phyloP scores from a whole-genome alignment of 2,113 vertebrate genomes.

The Pavo muticus region DNA sequence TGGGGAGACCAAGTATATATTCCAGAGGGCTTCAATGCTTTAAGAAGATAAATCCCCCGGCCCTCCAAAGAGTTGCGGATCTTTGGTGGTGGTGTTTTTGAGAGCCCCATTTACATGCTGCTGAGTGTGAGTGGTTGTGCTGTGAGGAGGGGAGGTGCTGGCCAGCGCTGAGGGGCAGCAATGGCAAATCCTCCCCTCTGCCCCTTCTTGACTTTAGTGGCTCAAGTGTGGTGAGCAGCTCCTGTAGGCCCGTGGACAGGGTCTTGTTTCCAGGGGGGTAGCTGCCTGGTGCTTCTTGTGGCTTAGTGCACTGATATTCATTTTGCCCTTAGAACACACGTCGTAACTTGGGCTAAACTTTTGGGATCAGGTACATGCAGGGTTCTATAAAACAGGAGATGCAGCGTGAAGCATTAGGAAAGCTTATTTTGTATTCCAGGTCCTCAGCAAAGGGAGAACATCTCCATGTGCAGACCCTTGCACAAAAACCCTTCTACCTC shows the following conservation, averaged over 20 bases:
- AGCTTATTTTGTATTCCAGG: neutral
- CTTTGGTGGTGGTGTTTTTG: accelerated
- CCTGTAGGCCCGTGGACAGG: neutral
- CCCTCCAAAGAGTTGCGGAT: neutral
- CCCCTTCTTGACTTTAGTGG: neutral
- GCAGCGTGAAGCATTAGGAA: neutral
- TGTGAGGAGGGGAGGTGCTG: neutral
- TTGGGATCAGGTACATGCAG: neutral
- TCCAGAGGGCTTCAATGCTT: neutral
- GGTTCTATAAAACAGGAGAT: neutral
- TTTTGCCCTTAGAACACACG: accelerated
- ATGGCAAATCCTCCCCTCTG: neutral
- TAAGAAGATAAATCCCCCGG: neutral
- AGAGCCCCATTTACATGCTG: neutral
- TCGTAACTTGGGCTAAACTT: neutral
- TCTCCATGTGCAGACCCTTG: neutral
- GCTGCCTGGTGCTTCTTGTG: neutral
- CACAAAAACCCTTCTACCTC: neutral
- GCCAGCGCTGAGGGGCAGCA: neutral
- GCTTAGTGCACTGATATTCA: neutral
- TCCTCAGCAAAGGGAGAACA: neutral
- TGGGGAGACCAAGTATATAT: neutral
- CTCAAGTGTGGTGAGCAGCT: neutral
- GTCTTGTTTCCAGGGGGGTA: neutral
- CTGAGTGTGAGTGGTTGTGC: neutral